phyloP scores from a whole-genome alignment of 2,888 invertebrate species.

The Lepeophtheirus nordmannii region DNA sequence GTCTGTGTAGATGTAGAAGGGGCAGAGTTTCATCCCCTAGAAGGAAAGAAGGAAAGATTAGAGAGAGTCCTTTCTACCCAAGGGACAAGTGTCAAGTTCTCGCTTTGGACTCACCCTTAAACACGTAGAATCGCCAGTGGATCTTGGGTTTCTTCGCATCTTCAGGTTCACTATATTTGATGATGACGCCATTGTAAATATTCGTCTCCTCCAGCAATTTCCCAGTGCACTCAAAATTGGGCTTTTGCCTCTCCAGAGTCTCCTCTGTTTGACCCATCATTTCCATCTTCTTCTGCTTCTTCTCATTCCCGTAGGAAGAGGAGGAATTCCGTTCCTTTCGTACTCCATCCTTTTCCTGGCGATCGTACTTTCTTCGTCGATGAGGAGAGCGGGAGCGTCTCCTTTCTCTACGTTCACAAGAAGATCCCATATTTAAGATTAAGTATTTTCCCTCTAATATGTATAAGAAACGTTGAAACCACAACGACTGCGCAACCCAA shows the following conservation, averaged over 20 bases:
- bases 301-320: neutral
- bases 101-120: slow-evolving; percentile 38
- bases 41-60: neutral
- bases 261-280: neutral
- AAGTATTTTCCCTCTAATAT: too few species aligned
- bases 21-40: slow-evolving; percentile 52
- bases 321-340: too few species aligned
- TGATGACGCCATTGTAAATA: slow-evolving; percentile 83
- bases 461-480: too few species aligned
- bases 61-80: neutral
- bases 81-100: too few species aligned
- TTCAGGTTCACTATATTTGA: slow-evolving; percentile 90
- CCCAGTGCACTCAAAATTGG: slow-evolving; percentile 81
- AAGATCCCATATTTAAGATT: too few species aligned
- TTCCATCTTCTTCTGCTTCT: neutral
- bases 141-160: slow-evolving; percentile 90
- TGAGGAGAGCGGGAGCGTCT: too few species aligned
- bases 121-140: slow-evolving; percentile 60
- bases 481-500: too few species aligned
- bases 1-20: slow-evolving; percentile 86
- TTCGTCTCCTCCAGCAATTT: slow-evolving; percentile 92
- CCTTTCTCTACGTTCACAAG: too few species aligned
- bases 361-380: too few species aligned
- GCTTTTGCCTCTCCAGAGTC: slow-evolving; percentile 56
- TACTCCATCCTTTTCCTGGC: too few species aligned